Conservation (phyloP, 2,113 vertebrate genomes). For the Hiodon tergisus region DNA sequence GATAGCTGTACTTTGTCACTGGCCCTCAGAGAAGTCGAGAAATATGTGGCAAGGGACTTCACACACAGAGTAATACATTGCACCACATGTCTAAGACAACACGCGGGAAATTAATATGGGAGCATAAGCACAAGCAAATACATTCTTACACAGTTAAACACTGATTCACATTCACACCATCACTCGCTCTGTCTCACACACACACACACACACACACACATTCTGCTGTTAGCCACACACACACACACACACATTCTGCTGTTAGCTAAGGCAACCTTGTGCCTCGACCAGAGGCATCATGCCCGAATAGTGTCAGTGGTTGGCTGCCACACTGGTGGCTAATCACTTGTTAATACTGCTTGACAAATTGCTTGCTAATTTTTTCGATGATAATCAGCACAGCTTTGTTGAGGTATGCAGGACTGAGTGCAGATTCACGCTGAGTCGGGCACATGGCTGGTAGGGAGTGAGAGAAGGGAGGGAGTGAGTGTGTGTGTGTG, state of each 20-base stretch:
- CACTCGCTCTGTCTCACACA: neutral
- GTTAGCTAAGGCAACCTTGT: neutral
- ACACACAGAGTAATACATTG: too few species aligned
- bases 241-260: neutral
- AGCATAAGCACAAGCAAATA: neutral
- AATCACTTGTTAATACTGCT: constrained; percentile 28
- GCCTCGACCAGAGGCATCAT: neutral
- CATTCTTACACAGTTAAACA: neutral
- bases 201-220: neutral
- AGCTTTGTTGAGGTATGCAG: neutral
- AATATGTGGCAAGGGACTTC: neutral
- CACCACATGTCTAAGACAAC: neutral
- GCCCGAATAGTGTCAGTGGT: constrained; percentile 2
- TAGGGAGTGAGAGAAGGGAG: constrained; percentile 1
- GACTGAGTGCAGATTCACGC: constrained; percentile 11
- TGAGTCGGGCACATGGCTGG: constrained; percentile 2
- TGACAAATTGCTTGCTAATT: constrained; percentile 23
- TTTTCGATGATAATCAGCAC: neutral
- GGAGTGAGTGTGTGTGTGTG: neutral
- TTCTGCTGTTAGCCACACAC: neutral
- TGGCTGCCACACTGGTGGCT: constrained; percentile 6
- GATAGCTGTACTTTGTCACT: neutral
- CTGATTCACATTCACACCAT: neutral
- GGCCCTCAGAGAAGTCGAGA: neutral
- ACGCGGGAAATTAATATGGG: neutral